Evolutionary conservation across 2,797 vertebrate species (phyloP), one percentile per base, ranked within the genome.

Genomic region (Labroides dimidiatus): DNA sequence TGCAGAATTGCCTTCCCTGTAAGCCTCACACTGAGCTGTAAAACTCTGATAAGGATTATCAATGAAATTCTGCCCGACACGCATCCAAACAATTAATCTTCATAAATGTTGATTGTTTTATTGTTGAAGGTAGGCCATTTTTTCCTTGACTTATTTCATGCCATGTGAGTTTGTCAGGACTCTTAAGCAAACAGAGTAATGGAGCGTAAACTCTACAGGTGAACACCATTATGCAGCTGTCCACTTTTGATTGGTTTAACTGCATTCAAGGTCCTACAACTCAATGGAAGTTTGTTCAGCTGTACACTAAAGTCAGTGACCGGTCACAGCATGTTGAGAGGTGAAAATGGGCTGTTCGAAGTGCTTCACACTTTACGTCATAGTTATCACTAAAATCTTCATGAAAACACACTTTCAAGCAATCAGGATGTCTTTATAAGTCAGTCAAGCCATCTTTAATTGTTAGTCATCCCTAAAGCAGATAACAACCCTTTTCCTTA

Each of bases 121-220:
- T 71, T 65, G 56, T 56, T 24, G 27, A 76, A 15, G 62, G 66
- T n/a, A 13, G 12, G 20, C 14, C 21, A 64, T 56, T 60, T 51
- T 51, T 45, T 64, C 50, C n/a, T n/a, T 62, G 11, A 7, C 49
- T 53, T 62, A 39, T 8, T 61, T 63, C 51, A 57, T 30, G 37
- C 59, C 20, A 48, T 39, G 78, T 65, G 62, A 80, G 45, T 63
- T 78, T 71, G 39, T 41, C 43, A 10, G 55, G 17, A 11, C 42
- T 64, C 16, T 1, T 71, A 73, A 72, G 44, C 80, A 82, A 86
- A 87, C 67, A 81, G n/a, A 49, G 43, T 66, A 77, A 87, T 61
- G 66, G 36, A 15, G 67, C 33, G 43, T 77, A 14, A 81, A 75
- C 73, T 64, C 59, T 48, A 36, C 24, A 54, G 54, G 36, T 10